Percentiles rank a stretch among this genome's conserved stretches.
Evolutionary conservation across 2,888 invertebrate species (phyloP).

Genomic region (Onchidella celtica): DNA sequence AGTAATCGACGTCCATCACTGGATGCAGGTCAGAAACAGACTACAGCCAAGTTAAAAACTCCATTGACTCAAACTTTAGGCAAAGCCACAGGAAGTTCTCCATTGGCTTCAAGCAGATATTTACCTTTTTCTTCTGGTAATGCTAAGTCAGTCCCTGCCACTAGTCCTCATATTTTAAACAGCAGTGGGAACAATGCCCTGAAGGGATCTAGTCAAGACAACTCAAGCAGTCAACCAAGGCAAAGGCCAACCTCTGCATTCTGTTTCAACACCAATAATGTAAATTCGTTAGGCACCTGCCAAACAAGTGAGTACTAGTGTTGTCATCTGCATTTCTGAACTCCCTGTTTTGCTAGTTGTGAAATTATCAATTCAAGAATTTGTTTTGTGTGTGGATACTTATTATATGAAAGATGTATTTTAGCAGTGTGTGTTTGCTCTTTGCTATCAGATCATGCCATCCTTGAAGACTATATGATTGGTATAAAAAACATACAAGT

Average conservation of each 20-base stretch:
- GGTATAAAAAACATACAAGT: no score
- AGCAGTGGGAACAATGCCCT: background rate
- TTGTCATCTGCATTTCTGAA: no score
- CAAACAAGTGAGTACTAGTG: slow-evolving; percentile 3
- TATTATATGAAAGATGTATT: no score
- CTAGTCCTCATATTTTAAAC: background rate
- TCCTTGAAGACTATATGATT: no score
- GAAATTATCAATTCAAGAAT: no score
- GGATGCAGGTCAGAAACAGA: background rate
- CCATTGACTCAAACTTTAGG: background rate
- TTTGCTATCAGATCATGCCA: no score
- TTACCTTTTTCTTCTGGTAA: background rate
- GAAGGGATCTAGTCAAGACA: no score
- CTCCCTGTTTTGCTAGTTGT: no score
- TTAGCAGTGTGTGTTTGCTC: no score
- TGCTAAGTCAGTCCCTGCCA: background rate
- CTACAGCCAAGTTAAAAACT: background rate
- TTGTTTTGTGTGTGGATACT: no score
- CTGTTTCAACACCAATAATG: slow-evolving; percentile 37
- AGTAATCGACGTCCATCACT: background rate
- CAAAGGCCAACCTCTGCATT: slow-evolving; percentile 8
- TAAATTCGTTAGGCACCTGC: background rate
- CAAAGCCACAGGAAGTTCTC: background rate
- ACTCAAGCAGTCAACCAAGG: background rate
- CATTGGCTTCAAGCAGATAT: background rate